phyloP scores from a whole-genome alignment of 2,888 invertebrate species.

The Pollenia labialis region DNA sequence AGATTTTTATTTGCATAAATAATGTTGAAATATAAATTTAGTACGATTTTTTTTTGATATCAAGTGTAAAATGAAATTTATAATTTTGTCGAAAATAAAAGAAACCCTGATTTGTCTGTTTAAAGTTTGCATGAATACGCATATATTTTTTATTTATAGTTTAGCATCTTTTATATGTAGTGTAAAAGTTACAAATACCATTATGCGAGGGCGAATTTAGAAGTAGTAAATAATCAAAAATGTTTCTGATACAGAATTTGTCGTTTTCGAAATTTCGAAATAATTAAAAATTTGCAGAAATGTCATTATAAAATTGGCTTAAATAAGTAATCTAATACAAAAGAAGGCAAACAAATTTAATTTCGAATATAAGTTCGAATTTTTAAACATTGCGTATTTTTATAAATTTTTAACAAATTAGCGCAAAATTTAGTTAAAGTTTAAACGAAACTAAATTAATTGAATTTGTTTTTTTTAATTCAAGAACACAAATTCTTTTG shows the following conservation, averaged over 20 bases:
- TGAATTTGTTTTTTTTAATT: too few species aligned
- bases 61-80: constrained; percentile 24
- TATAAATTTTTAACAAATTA: not conserved
- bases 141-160: constrained; percentile 33
- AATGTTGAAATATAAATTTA: constrained; percentile 14
- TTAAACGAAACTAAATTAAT: too few species aligned
- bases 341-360: not conserved
- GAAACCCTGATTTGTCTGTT: not conserved
- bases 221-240: not conserved
- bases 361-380: constrained; percentile 19
- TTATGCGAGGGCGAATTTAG: constrained; percentile 4
- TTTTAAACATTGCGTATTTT: not conserved
- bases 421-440: too few species aligned
- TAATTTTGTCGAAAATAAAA: constrained; percentile 8
- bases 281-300: too few species aligned
- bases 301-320: too few species aligned
- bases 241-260: not conserved
- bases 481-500: too few species aligned
- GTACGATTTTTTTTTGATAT: not conserved
- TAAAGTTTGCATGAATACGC: constrained; percentile 38
- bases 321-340: too few species aligned
- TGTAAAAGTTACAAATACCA: constrained; percentile 11
- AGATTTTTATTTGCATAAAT: constrained; percentile 27
- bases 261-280: too few species aligned
- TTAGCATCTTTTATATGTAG: constrained; percentile 19